These are phyloP conservation scores for Phylloscopus whistleri DNA, from an alignment of 2,113 vertebrate species.

Conservation along the genomic window DNA sequence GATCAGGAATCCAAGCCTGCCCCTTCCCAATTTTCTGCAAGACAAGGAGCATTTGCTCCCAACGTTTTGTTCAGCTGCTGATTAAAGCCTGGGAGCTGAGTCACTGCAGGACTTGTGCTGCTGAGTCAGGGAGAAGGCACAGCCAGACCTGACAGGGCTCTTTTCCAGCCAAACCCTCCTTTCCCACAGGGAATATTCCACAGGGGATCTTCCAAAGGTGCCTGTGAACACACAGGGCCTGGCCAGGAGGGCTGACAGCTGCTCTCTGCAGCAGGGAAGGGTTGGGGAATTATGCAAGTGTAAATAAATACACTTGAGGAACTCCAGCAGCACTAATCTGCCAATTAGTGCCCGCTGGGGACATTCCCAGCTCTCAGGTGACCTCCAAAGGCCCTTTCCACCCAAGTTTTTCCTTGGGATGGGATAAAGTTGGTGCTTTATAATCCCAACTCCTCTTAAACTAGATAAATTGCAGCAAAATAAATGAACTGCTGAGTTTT, in stretches of 20 bases:
- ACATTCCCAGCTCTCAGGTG: not conserved
- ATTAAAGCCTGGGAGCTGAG: not conserved
- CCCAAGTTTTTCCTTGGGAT: accelerated
- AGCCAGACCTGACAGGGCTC: not conserved
- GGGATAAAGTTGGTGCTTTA: not conserved
- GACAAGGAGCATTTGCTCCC: not conserved
- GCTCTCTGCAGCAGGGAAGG: not conserved
- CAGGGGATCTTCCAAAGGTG: not conserved
- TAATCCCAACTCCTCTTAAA: accelerated
- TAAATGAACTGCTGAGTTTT: not conserved
- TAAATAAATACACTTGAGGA: not conserved
- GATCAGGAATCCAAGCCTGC: not conserved
- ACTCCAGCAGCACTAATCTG: not conserved
- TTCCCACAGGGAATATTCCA: not conserved
- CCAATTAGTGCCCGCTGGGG: not conserved
- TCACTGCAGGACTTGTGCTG: slow-evolving; percentile 33
- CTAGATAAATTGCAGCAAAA: not conserved
- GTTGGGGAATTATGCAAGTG: not conserved
- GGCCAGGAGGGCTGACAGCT: not conserved
- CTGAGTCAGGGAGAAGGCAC: not conserved
- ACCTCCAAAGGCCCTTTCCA: not conserved
- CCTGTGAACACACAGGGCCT: accelerated
- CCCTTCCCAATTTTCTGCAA: not conserved
- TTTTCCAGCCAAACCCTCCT: not conserved
- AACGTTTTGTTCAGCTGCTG: not conserved